Conservation (phyloP, 2,797 vertebrate genomes). For the Botia almorhae region DNA sequence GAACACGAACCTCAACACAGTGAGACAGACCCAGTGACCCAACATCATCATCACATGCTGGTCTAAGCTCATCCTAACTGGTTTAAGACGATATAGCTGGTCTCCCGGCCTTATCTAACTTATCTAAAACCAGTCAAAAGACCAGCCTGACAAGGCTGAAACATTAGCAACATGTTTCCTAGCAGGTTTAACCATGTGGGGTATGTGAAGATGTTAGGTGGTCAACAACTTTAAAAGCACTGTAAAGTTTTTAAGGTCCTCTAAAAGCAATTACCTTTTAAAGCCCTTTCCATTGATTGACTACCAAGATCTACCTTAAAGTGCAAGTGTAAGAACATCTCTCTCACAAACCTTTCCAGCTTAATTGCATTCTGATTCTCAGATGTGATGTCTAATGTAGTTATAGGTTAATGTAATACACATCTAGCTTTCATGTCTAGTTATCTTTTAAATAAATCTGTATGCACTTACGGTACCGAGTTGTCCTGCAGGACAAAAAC, state of each 20-base stretch:
- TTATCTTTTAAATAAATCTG: not conserved
- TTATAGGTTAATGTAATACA: not conserved
- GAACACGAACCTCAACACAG: too few species aligned
- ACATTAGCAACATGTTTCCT: not conserved
- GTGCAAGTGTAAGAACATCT: not conserved
- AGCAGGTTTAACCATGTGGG: not conserved
- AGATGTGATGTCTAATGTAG: not conserved
- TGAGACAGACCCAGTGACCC: too few species aligned
- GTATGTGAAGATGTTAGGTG: not conserved
- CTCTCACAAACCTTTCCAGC: not conserved
- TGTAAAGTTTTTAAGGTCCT: not conserved
- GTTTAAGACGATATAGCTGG: not conserved
- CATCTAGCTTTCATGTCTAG: not conserved
- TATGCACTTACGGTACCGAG: not conserved
- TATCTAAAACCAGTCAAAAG: not conserved
- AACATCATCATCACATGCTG: too few species aligned
- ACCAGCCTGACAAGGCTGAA: not conserved
- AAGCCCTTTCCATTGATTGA: not conserved
- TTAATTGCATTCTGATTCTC: slow-evolving; percentile 13
- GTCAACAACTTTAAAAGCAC: not conserved
- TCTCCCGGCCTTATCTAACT: not conserved
- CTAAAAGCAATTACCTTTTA: slow-evolving; percentile 23
- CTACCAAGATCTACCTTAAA: not conserved
- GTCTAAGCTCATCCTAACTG: not conserved
- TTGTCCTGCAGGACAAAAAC: not conserved